Base-by-base conservation (phyloP, 2,797 vertebrate genomes). In the Acanthiza pusilla region DNA sequence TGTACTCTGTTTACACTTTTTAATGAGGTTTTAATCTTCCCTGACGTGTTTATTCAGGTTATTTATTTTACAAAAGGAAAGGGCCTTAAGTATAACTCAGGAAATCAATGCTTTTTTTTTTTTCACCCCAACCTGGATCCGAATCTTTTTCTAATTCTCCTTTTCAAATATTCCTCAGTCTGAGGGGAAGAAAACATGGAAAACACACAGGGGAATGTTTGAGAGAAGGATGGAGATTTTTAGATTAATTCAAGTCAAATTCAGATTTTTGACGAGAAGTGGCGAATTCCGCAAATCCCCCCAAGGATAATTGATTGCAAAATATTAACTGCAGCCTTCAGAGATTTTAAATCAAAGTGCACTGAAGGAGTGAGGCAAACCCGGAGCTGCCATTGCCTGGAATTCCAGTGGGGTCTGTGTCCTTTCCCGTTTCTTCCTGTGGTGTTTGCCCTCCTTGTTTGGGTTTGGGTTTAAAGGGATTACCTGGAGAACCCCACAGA, bases 11-110 rank as follows among this genome's bases (percentile, higher is more conserved):
- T 97, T 97, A 94, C 96, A 91, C 89, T 92, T 95, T 91, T 96
- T 96, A 97, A 97, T 96, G 95, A 95, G 91, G 92, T 96, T 97
- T 96, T 97, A 97, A 97, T 97, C 96, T 96, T 96, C 67, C 55
- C 51, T 95, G 95, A 94, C 81, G 57, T 95, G 90, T 97, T 97
- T 97, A 96, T 93, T 96, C 96, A 95, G 93, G 91, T 95, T 97
- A 95, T 96, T 97, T 96, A 84, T 93, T 95, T 93, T 87, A 81
- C 55, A 89, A 65, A 94, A 80, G 67, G 75, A 93, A 96, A 96
- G 68, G 51, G 67, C 89, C 85, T 88, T 78, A 95, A 96, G 86
- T 96, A 79, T 85, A 96, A 94, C 79, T 84, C 74, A 96, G 70
- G 87, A 94, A 96, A 97, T 93, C 85, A 60, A 85, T 95, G 91